Base-by-base conservation (phyloP, 2,113 vertebrate species). In the Catagonus wagneri region DNA sequence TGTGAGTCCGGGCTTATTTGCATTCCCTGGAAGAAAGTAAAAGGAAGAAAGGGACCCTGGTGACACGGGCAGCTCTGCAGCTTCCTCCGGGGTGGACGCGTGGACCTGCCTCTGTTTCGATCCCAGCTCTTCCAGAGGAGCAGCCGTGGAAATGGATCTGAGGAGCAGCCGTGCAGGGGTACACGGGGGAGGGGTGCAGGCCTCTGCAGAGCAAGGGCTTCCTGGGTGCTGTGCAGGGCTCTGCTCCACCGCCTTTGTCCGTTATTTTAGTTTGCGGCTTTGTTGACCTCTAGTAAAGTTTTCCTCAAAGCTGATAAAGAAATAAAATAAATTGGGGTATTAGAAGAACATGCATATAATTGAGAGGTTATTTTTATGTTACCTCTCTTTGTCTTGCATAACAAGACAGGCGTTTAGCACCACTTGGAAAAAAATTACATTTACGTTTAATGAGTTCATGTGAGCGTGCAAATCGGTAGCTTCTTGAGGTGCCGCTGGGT, bases 351-450 rank as follows among this genome's bases (percentile, higher is more conserved):
- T 5, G 29, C 54, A 19, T 76, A 8, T 68, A 60, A 60, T 3
- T 19, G 22, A 83, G 61, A 80, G 6, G 50, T 78, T 71, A 29
- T 44, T 93, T 58, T 80, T 94, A 71, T 76, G 5, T 69, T 83
- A 36, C n/a, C 76, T 61, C 5, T 19, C 85, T 92, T 92, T 69
- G 19, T 78, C 87, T 96, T 60, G 86, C 66, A 84, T 96, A 95
- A 0, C 87, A 44, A 96, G 74, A 52, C 66, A 39, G 83, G 66
- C 34, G 80, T 96, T 97, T 92, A 72, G 76, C 83, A 79, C 76
- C 78, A 79, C 94, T 90, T 88, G 79, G 96, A 91, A 71, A 84
- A 81, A 74, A 60, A 90, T 76, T 81, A 75, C 69, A 29, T 89
- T 81, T 71, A 85, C 85, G 56, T 76, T 32, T 80, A 27, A 72